These are phyloP conservation scores for Cossypha dichroa DNA, from an alignment of 2,797 vertebrate species.

Conservation along the genomic window DNA sequence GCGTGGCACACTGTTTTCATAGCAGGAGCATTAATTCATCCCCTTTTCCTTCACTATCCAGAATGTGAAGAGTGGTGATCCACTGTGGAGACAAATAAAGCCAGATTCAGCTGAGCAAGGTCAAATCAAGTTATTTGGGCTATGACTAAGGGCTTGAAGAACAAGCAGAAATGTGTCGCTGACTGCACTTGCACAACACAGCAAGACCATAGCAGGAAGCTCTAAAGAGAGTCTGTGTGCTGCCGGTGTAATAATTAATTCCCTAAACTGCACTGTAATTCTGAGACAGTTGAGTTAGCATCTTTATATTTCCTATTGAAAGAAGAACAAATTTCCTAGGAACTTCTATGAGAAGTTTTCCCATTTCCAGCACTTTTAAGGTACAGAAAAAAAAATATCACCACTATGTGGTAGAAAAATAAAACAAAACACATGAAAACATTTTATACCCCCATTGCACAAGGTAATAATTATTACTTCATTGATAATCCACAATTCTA, in stretches of 20 bases:
- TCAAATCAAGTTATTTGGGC: background rate
- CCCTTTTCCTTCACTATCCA: background rate
- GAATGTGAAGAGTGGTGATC: background rate
- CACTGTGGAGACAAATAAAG: background rate
- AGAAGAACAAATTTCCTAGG: background rate
- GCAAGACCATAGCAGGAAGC: background rate
- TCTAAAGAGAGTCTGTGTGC: background rate
- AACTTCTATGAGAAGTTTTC: background rate
- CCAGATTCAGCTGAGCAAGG: background rate
- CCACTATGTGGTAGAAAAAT: background rate
- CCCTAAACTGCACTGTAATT: background rate
- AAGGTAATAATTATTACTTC: background rate
- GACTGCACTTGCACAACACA: background rate
- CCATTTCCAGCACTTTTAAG: background rate
- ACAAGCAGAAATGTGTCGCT: background rate
- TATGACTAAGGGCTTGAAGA: background rate
- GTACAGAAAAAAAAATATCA: background rate
- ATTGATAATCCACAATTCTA: background rate
- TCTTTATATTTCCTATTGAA: background rate
- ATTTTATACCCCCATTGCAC: background rate
- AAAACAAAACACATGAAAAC: background rate
- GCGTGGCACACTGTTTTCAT: background rate
- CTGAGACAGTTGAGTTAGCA: background rate
- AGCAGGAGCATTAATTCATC: background rate
- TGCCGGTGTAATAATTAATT: background rate